These are phyloP conservation scores for Pandemis corylana DNA, from an alignment of 2,888 invertebrate species.

Conservation along the genomic window DNA sequence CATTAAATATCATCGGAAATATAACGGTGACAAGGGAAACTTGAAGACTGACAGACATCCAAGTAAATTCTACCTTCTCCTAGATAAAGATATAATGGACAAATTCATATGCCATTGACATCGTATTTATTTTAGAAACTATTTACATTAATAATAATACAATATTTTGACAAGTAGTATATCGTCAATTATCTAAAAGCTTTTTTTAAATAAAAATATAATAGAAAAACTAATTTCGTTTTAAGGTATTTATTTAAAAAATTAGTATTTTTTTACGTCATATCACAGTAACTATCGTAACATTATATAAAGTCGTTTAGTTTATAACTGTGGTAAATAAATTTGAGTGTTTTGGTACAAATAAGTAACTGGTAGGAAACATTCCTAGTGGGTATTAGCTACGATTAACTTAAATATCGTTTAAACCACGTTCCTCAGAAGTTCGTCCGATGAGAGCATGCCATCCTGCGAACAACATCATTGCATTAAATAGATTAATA, in stretches of 20 bases:
- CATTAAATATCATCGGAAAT: constrained; percentile 6
- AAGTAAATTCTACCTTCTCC: constrained; percentile 46
- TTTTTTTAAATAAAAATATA: constrained; percentile 29
- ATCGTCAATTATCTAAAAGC: constrained; percentile 42
- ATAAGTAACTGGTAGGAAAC: constrained; percentile 56
- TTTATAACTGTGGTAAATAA: constrained; percentile 50
- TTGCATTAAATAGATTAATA: neutral
- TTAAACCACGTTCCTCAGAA: constrained; percentile 79
- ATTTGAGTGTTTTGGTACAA: constrained; percentile 52
- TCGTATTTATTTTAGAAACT: constrained; percentile 58
- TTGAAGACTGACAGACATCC: constrained; percentile 45
- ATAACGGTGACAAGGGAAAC: constrained; percentile 38
- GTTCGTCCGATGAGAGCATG: constrained; percentile 83
- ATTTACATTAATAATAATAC: constrained; percentile 66
- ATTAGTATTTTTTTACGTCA: constrained; percentile 56
- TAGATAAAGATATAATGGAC: constrained; percentile 64
- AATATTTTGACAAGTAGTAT: constrained; percentile 27
- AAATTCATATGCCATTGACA: constrained; percentile 65
- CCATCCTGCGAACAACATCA: constrained; percentile 78
- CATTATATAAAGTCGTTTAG: constrained; percentile 56
- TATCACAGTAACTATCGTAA: constrained; percentile 75
- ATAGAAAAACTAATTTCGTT: constrained; percentile 44
- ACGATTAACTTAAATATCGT: constrained; percentile 46
- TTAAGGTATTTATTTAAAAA: constrained; percentile 51
- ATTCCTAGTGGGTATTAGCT: constrained; percentile 50